Evolutionary conservation across 2,113 vertebrate species (phyloP).

Genomic region (Hippocampus abdominalis): DNA sequence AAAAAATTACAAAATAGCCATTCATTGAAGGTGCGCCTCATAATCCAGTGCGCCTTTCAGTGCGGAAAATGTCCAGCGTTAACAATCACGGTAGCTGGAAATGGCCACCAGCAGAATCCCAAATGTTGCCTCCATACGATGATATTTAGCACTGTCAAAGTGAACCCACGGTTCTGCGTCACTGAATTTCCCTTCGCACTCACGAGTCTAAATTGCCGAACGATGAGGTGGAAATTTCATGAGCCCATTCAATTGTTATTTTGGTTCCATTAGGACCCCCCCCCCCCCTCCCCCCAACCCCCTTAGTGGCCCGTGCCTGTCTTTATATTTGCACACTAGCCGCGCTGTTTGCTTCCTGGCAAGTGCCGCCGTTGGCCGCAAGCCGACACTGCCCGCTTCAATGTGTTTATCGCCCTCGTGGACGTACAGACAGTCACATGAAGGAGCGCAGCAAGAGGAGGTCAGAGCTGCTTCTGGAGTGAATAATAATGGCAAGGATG

Average conservation of each 20-base stretch:
- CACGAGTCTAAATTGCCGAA: constrained; percentile 1
- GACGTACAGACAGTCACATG: neutral
- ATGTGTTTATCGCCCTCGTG: constrained; percentile 34
- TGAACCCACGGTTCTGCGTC: too few relatives aligned
- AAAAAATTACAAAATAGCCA: too few relatives aligned
- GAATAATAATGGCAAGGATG: neutral
- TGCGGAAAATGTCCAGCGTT: too few relatives aligned
- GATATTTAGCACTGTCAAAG: too few relatives aligned
- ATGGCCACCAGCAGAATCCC: too few relatives aligned
- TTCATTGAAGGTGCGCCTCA: too few relatives aligned
- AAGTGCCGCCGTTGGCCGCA: constrained; percentile 25
- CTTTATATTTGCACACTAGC: constrained; percentile 20
- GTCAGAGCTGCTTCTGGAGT: neutral
- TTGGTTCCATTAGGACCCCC: constrained; percentile 26
- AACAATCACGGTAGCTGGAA: too few relatives aligned
- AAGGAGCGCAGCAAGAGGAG: neutral
- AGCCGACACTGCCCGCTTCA: constrained; percentile 22
- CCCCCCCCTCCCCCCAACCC: neutral
- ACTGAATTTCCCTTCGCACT: neutral
- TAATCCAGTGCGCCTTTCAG: too few relatives aligned
- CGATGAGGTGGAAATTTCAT: constrained; percentile 11
- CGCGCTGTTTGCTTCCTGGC: constrained; percentile 19
- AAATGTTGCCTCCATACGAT: too few relatives aligned
- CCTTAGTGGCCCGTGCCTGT: constrained; percentile 5
- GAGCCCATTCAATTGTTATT: constrained; percentile 18